Evolutionary conservation across 2,888 invertebrate genomes (phyloP).

Genomic region (Drosophila rubida): DNA sequence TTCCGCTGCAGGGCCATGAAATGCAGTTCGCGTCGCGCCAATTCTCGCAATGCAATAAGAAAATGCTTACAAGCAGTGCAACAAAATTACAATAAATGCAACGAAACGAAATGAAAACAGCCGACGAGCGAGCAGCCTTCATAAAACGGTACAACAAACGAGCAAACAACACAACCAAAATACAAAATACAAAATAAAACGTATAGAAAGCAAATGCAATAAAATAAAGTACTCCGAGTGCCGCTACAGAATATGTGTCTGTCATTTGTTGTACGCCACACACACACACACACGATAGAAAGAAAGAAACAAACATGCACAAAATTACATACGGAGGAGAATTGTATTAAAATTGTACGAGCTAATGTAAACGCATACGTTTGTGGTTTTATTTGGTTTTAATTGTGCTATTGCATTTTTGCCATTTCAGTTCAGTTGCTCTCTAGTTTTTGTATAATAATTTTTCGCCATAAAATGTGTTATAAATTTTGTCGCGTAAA

Average conservation of each 20-base stretch:
- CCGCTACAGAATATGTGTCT: conserved; percentile 44
- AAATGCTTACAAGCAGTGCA: conserved; percentile 35
- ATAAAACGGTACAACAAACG: conserved; percentile 23
- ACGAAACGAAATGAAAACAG: conserved; percentile 39
- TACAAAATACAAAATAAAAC: conserved; percentile 15
- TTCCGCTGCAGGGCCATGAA: conserved; percentile 73
- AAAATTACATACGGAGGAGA: not conserved
- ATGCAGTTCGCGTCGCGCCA: conserved; percentile 58
- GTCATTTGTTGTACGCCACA: conserved; percentile 7
- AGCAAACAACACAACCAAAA: conserved; percentile 10
- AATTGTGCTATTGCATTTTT: conserved; percentile 36
- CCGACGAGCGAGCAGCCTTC: conserved; percentile 56
- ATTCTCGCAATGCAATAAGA: conserved; percentile 49
- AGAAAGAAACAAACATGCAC: conserved; percentile 13
- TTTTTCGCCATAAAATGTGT: conserved; percentile 46
- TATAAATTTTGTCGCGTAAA: conserved; percentile 63
- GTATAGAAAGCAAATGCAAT: conserved; percentile 12
- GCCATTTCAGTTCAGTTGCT: conserved; percentile 35
- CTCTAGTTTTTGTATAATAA: conserved; percentile 47
- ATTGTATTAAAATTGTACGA: not conserved
- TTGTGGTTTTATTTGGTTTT: conserved; percentile 33
- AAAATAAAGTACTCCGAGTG: conserved; percentile 13
- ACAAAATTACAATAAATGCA: conserved; percentile 25
- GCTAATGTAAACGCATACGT: conserved; percentile 5
- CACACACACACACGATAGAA: conserved; percentile 8